Evolutionary conservation across 2,113 vertebrate genomes (phyloP), one percentile per base, ranked within the genome.

Genomic region (Leptocoma aspasia): DNA sequence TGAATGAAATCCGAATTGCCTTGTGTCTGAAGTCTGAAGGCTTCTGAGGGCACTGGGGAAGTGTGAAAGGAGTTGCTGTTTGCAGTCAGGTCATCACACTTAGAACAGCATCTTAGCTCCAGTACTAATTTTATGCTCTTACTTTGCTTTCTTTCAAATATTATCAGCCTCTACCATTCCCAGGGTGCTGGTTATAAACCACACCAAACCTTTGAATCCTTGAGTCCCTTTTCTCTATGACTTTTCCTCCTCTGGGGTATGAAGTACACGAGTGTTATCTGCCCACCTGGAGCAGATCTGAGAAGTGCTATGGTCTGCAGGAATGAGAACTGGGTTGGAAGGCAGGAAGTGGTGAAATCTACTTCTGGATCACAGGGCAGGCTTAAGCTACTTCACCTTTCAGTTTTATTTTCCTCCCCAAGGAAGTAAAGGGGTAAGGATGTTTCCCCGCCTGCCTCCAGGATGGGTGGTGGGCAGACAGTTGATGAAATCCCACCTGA

Each of bases 181-280:
- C 57, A 33, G 37, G 18, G 19, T 50, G 31, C 53, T 59, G 39
- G 52, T 77, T 82, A 72, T 60, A 89, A 94, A 94, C 72, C 69
- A 21, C 44, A 45, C 17, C 54, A 70, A 93, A 91, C 54, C 78
- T 90, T 85, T 91, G 82, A 88, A 73, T 92, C 84, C 75, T 92
- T 47, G 82, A 90, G 53, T 94, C 42, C 39, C 65, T 91, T 91
- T 89, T 79, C 1, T 4, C 50, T 73, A 6, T 75, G 63, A 59
- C 30, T 91, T 79, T 60, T 79, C 50, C 24, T 66, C 15, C 61
- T 73, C 63, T 82, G 53, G 50, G 54, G 30, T 89, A 50, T 92
- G 70, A 84, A 81, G 83, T 72, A 53, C 26, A 7, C 6, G 27
- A 53, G 42, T 73, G 54, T 82, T 94, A 82, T 39, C 65, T 79